These are phyloP conservation scores for Hecatera dysodea DNA, from an alignment of 2,888 invertebrate species.

Conservation along the genomic window DNA sequence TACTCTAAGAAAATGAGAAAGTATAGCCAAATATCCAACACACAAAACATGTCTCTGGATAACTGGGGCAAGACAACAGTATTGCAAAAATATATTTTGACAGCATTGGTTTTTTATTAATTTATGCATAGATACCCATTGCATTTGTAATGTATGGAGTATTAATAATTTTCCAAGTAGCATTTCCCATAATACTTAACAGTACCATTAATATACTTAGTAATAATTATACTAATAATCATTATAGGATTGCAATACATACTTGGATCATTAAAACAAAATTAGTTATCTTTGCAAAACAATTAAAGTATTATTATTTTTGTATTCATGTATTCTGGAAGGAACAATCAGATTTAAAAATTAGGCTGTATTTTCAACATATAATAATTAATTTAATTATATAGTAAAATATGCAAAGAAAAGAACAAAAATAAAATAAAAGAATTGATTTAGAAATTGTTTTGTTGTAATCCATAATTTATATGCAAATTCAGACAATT, in stretches of 20 bases:
- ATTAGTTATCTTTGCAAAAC: conserved; percentile 6
- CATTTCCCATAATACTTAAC: conserved; percentile 9
- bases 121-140: conserved; percentile 11
- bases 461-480: conserved; percentile 3
- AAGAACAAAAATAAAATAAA: background rate
- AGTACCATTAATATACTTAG: conserved; percentile 39
- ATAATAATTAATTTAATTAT: background rate
- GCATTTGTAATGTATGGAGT: conserved; percentile 8
- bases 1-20: conserved; percentile 33
- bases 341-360: background rate
- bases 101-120: conserved; percentile 6
- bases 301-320: conserved; percentile 6
- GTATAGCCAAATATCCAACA: conserved; percentile 17
- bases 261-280: conserved; percentile 18
- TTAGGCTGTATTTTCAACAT: background rate
- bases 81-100: conserved; percentile 18
- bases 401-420: background rate
- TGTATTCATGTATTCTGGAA: background rate
- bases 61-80: conserved; percentile 51
- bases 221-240: conserved; percentile 30
- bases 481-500: conserved; percentile 15
- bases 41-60: conserved; percentile 42
- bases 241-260: conserved; percentile 32
- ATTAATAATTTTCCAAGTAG: conserved; percentile 8
- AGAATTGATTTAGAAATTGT: background rate